Evolutionary conservation across 2,888 invertebrate genomes (phyloP), one percentile per base, ranked within the genome.

Genomic region (Eledone cirrhosa): DNA sequence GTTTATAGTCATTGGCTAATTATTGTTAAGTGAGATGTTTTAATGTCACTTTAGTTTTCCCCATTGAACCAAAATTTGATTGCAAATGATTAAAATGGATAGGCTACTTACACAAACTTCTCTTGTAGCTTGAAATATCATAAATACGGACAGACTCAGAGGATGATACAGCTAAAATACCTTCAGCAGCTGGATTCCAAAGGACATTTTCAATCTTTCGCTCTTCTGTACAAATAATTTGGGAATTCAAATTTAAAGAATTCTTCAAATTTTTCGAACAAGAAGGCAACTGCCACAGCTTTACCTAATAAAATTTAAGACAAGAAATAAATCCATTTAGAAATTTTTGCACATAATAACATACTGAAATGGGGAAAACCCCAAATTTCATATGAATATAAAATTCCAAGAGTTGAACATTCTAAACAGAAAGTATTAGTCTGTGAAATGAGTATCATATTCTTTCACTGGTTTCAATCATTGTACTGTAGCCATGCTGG

Each of bases 151-250:
- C 92, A 84, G 94, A 94, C 31, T 94, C 95, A 77, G 94, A 95
- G 0, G 96, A 95, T 0, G 96, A 94, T 19, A 96, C 95, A 87
- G 97, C 95, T 67, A 98, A 92, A n/a, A 98, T 92, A 79, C 94
- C 95, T 89, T 97, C 96, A 4, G 97, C 97, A 14, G 95, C 94
- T 0, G 98, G 97, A 91, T 98, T 97, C 92, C 97, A 98, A 41
- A 95, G 94, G 0, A 97, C 95, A 47, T 95, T 95, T 91, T 97
- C 97, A 0, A 97, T 95, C 79, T 96, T 92, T 33, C 84, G 82
- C 94, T 96, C 96, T 85, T 95, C 94, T 95, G 76, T 48, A 76
- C 76, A 76, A 22, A 0, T 95, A 95, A 33, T 31, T 19, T 33
- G 72, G 85, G 96, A 93, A 2, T 94, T 94, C 87, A 95, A 94